Base-by-base conservation (phyloP, 2,113 vertebrate species). In the Barnardius zonarius region DNA sequence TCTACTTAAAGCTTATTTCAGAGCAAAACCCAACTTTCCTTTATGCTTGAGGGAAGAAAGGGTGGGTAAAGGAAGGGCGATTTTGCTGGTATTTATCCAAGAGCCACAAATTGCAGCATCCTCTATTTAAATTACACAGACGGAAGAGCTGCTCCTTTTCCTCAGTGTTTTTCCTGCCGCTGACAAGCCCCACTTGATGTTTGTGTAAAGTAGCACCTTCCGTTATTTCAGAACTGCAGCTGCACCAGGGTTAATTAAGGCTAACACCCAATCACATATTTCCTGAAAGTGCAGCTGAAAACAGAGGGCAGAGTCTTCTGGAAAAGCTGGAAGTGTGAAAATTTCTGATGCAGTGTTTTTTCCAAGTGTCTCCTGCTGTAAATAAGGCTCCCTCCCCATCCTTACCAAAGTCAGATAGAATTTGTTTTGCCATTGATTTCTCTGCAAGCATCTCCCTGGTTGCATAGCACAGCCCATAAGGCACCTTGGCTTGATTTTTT, bases 1-100 rank as follows among this genome's bases (percentile, higher is more conserved):
- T 91, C 89, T 86, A 69, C 72, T 91, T 75, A 49, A 46, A 55
- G 88, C 62, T 41, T 94, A 88, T 94, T 86, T 41, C 48, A 80
- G 68, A 31, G 24, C 24, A 12, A 88, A 93, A 74, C 23, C 54
- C 57, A 91, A 90, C 69, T 94, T 88, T 67, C 43, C 52, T 85
- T 23, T 39, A 55, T 35, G 17, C 93, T 91, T 4, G 10, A 67
- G 80, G 64, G 78, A 76, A 86, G 49, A 41, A 13, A 83, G 64
- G 69, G 86, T 18, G 52, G 28, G 17, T 52, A 41, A 89, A 89
- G 62, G 64, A 90, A 92, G 25, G 16, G 49, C 91, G 77, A 89
- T 30, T 9, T 63, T 80, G 49, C 31, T 82, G 81, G 25, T n/a
- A 31, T 93, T 83, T 87, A 61, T 78, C 57, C 63, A 52, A 83